Evolutionary conservation across 1,140 invertebrate genomes (phyloP).

Genomic region (Saxidomus purpurata): DNA sequence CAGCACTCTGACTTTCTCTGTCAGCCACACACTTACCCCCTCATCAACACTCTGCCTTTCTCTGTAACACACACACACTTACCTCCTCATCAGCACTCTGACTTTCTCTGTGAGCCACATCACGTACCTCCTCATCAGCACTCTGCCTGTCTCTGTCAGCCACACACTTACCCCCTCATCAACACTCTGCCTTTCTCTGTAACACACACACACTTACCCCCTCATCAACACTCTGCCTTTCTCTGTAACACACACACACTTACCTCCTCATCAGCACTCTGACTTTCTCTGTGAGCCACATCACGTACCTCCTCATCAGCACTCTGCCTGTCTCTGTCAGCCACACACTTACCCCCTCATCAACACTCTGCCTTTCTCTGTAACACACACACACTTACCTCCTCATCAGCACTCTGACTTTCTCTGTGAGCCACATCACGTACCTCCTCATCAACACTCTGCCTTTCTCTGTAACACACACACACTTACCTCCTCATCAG

Average conservation of each 20-base stretch:
- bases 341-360: conserved; percentile 51
- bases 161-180: neutral
- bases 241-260: conserved; percentile 53
- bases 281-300: neutral
- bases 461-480: neutral
- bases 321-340: neutral
- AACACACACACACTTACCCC: conserved; percentile 44
- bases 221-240: conserved; percentile 72
- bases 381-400: conserved; percentile 45
- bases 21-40: no score
- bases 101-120: neutral
- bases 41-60: no score
- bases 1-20: no score
- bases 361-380: neutral
- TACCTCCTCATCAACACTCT: neutral
- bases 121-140: neutral
- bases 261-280: neutral
- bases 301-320: no score
- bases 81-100: no score
- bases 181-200: neutral
- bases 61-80: no score
- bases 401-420: conserved; percentile 72
- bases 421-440: conserved; percentile 62
- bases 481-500: neutral
- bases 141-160: neutral